phyloP scores from a whole-genome alignment of 2,888 invertebrate genomes.

The Sarcophaga variegata region DNA sequence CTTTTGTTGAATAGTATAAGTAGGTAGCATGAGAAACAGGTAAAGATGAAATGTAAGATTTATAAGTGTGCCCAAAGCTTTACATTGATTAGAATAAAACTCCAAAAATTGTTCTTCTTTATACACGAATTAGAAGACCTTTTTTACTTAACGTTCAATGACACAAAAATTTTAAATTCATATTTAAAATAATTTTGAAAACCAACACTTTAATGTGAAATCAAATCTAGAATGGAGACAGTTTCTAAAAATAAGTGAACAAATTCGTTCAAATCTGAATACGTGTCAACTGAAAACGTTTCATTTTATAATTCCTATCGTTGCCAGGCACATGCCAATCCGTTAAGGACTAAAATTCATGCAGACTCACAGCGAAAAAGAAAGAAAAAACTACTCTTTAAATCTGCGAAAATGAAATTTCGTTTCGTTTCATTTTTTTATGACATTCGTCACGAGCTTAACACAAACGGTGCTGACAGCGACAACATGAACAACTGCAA shows the following conservation, averaged over 20 bases:
- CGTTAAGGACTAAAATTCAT: constrained; percentile 56
- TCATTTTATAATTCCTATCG: constrained; percentile 36
- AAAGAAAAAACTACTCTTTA: constrained; percentile 8
- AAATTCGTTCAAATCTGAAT: constrained; percentile 4
- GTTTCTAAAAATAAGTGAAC: neutral
- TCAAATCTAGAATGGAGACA: neutral
- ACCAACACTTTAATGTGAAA: neutral
- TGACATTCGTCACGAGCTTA: constrained; percentile 60
- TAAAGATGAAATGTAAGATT: no score
- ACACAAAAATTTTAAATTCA: neutral
- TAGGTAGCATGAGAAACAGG: no score
- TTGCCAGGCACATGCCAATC: constrained; percentile 16
- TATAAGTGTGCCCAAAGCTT: no score
- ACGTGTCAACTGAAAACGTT: constrained; percentile 25
- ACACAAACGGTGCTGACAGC: constrained; percentile 26
- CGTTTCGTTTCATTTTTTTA: neutral
- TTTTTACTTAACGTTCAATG: no score
- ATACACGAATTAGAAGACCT: no score
- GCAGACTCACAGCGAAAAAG: constrained; percentile 44
- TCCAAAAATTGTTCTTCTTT: no score
- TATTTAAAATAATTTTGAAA: neutral
- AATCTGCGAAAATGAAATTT: constrained; percentile 30
- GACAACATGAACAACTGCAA: constrained; percentile 68
- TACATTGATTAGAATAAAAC: no score
- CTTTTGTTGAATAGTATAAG: no score